phyloP scores from a whole-genome alignment of 2,888 invertebrate genomes.

The Platynereis dumerilii region DNA sequence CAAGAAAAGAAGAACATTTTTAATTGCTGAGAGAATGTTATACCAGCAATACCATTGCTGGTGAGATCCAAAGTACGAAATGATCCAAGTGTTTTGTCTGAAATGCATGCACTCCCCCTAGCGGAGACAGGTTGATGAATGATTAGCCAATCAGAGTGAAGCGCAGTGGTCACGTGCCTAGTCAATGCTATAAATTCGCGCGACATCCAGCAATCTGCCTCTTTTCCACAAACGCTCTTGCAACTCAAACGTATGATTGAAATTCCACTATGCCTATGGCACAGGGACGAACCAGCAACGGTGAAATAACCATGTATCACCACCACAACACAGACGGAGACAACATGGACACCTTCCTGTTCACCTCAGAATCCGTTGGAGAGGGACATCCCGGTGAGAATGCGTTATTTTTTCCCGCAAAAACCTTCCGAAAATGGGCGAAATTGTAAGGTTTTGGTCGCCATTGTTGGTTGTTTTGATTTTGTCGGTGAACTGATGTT shows the following conservation, averaged over 20 bases:
- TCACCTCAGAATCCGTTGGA: slow-evolving; percentile 64
- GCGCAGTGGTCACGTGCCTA: slow-evolving; percentile 9
- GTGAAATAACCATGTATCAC: slow-evolving; percentile 5
- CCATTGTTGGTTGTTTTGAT: no score
- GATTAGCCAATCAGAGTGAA: no score
- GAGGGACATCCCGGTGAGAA: slow-evolving; percentile 63
- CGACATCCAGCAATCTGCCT: not conserved
- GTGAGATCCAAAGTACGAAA: no score
- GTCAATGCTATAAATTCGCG: slow-evolving; percentile 4
- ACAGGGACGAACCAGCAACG: slow-evolving; percentile 1
- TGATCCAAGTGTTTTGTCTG: no score
- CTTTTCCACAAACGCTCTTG: slow-evolving; percentile 21
- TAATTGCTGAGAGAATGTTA: no score
- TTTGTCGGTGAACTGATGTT: no score
- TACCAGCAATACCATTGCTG: no score
- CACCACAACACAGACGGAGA: slow-evolving; percentile 6
- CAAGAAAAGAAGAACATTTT: no score
- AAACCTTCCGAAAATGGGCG: no score
- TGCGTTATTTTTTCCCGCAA: not conserved
- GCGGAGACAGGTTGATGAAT: no score
- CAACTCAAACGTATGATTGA: not conserved
- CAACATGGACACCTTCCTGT: slow-evolving; percentile 48
- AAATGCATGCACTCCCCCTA: no score
- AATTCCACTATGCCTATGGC: not conserved
- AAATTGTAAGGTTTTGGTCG: no score